Conservation (phyloP, 2,888 invertebrate genomes). For the Cephus pygmeus region DNA sequence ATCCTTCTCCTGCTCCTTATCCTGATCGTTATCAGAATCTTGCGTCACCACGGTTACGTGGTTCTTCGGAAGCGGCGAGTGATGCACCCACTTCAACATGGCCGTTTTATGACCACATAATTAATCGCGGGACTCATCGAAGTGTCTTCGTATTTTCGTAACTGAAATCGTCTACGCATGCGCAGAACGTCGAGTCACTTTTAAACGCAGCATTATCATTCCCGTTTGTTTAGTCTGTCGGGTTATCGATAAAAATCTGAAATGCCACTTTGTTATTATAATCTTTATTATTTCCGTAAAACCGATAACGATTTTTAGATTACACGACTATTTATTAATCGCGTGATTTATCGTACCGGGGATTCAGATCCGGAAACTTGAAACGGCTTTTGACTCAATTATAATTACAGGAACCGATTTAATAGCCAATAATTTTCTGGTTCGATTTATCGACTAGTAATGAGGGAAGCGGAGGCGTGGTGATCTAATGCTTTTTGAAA, state of each 20-base stretch:
- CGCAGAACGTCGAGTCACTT: not conserved
- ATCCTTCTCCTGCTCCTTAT: constrained; percentile 14
- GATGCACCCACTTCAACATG: constrained; percentile 63
- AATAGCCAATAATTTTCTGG: not conserved
- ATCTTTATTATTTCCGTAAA: not conserved
- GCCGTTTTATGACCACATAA: constrained; percentile 36
- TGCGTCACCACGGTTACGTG: constrained; percentile 34
- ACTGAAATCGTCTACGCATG: not conserved
- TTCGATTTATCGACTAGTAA: not conserved
- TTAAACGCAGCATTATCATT: not conserved
- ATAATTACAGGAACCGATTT: not conserved
- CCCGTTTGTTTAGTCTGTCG: not conserved
- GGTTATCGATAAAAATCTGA: not conserved
- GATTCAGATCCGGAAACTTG: not conserved
- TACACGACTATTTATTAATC: not conserved
- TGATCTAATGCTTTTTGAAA: not conserved
- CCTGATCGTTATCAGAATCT: constrained; percentile 3
- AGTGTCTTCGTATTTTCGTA: not conserved
- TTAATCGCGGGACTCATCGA: constrained; percentile 11
- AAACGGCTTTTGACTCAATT: not conserved
- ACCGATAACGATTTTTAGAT: not conserved
- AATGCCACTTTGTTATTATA: not conserved
- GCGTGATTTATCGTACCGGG: not conserved
- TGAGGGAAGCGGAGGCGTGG: not conserved
- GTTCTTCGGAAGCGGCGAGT: constrained; percentile 52